Percentiles rank a stretch among this genome's conserved stretches.
Evolutionary conservation across 2,888 invertebrate genomes (phyloP).

Genomic region (Sialis lutaria): DNA sequence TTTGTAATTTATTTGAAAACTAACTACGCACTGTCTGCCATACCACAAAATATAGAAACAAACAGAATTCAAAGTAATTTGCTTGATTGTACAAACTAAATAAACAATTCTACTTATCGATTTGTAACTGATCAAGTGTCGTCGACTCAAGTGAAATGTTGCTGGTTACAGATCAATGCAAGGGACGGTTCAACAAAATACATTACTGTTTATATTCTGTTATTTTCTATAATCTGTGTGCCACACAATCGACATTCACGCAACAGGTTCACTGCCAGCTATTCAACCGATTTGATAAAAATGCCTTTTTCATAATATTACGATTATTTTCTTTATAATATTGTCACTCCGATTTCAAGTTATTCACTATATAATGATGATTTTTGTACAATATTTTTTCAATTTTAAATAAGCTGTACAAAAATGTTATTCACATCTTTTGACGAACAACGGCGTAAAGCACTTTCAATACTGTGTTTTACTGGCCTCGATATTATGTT

Average conservation of each 20-base stretch:
- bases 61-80: no score
- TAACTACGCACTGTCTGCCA: not conserved
- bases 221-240: no score
- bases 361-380: slow-evolving; percentile 1
- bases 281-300: no score
- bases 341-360: slow-evolving; percentile 4
- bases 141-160: no score
- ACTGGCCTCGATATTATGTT: slow-evolving; percentile 2
- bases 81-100: no score
- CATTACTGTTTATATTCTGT: no score
- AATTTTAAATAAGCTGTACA: slow-evolving; percentile 5
- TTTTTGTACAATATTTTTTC: slow-evolving; percentile 1
- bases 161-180: no score
- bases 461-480: not conserved
- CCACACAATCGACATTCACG: no score
- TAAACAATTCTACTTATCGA: no score
- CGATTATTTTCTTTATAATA: slow-evolving; percentile 3
- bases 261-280: no score
- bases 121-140: no score
- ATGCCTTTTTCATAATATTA: not conserved
- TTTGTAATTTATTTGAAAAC: not conserved
- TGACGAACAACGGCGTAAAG: slow-evolving; percentile 5
- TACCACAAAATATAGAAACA: not conserved
- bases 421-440: slow-evolving; percentile 6
- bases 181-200: no score